Base-by-base conservation (phyloP, 2,888 invertebrate genomes). In the Rhorus exstirpatorius region DNA sequence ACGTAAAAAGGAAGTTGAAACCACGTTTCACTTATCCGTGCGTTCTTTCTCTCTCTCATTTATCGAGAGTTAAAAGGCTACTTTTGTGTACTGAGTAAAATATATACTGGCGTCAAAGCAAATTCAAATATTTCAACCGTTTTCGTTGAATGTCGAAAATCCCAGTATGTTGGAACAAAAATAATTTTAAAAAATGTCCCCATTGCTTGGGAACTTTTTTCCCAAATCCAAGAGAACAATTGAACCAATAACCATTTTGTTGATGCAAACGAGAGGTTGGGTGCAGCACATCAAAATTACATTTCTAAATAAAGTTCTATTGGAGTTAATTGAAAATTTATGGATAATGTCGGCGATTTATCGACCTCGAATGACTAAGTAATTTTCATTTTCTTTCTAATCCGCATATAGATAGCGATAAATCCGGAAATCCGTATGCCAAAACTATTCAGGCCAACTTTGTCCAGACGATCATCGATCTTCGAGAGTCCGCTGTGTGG, bases 1-100 rank as follows among this genome's bases (percentile, higher is more conserved):
- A 41, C 55, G 65, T 49, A 41, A 38, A 38, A 26, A 79, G 55
- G 24, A 79, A 53, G 38, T 58, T 17, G 41, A 77, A 60, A 71
- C 44, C 38, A 41, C 21, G 63, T 12, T 71, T 55, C 58, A 55
- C 72, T 65, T 58, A 79, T 49, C 46, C 26, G 3, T 31, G 38
- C 14, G 7, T 55, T 19, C 17, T 19, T 49, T 8, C 24, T 61
- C 58, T 51, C n/a, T 61, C 49, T 51, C n/a, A 12, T 17, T 41
- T 4, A 17, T 3, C 1, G 8, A 3, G 17, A n/a, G n/a, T n/a
- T 46, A 46, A 10, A 14, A 3, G 14, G 46, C 17, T 46, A 46
- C 46, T 46, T 46, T 46, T 14, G 3, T 17, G 4, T n/a, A n/a
- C n/a, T n/a, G n/a, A n/a, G n/a, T n/a, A n/a, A n/a, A n/a, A n/a